Evolutionary conservation across 2,797 vertebrate genomes (phyloP).

Genomic region (Chiloscyllium punctatum): DNA sequence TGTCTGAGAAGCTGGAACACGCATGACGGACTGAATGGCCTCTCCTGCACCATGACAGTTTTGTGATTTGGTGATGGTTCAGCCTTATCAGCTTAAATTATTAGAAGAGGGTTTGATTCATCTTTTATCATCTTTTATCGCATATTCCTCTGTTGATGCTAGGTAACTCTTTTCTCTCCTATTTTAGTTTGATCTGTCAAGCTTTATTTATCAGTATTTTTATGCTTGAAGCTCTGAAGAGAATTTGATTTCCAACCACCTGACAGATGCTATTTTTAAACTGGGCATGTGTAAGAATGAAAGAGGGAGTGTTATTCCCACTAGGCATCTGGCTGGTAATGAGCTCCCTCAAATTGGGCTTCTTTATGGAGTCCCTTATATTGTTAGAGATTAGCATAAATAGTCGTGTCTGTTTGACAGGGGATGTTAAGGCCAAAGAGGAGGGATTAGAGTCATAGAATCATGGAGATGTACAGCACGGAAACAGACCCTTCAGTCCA

Average conservation of each 20-base stretch:
- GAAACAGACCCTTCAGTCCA: no score
- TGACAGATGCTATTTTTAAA: background rate
- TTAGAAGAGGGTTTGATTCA: background rate
- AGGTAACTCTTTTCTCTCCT: background rate
- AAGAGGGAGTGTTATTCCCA: background rate
- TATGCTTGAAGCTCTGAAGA: background rate
- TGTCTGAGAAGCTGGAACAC: no score
- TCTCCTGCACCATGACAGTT: no score
- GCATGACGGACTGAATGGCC: no score
- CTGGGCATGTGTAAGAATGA: background rate
- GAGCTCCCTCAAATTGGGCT: background rate
- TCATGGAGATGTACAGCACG: no score
- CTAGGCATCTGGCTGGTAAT: background rate
- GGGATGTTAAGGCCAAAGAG: background rate
- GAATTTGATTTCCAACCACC: background rate
- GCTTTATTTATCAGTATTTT: background rate
- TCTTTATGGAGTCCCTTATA: background rate
- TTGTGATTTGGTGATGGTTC: no score
- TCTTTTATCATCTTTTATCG: background rate
- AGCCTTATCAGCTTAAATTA: no score
- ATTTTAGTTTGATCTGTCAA: background rate
- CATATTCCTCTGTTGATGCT: background rate
- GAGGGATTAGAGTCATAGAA: background rate
- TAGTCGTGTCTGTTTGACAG: background rate
- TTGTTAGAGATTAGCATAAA: background rate